Base-by-base conservation (phyloP, 2,888 invertebrate genomes). In the Himalopsyche japonica region DNA sequence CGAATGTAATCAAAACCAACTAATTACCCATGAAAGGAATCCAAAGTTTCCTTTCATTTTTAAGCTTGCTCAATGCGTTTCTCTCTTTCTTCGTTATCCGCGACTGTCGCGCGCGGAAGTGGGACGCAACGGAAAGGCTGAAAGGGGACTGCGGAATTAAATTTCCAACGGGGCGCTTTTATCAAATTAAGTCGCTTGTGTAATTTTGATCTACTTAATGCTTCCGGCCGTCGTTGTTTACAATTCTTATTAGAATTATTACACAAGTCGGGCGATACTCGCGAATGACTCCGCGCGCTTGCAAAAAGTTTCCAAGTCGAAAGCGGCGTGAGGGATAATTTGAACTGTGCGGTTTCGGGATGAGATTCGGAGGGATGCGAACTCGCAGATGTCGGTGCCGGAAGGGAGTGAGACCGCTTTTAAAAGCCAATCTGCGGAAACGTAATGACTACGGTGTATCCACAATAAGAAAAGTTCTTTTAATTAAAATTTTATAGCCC, bases 11-110 rank as follows among this genome's bases (percentile, higher is more conserved):
- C 86, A 86, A 86, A 86, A 82, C 86, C 86, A 85, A 84, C 85
- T 86, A 86, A 86, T 86, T 86, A 85, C 86, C 86, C 85, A 85
- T 86, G 86, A 85, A 86, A 84, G 86, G 85, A 86, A 85, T 85
- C 83, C 85, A 32, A 84, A 86, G 85, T 86, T 86, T 86, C 86
- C 84, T 78, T 82, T 85, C 83, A 82, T 85, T 85, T 86, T 86
- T 84, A 86, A 85, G 82, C 84, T 64, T 18, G 79, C 82, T 37
- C 57, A 30, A 18, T 83, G 43, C 79, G 76, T 47, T 47, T 79
- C 57, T 57, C 20, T 47, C 43, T 79, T 47, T 43, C 47, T 79
- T 47, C 79, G 37, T 47, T 47, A 18, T 12, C 7, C 12, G 18
- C n/a, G 34, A 77, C 43, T 34, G 48, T 12, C 37, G 27, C 48